Evolutionary conservation across 2,888 invertebrate species (phyloP), one percentile per base, ranked within the genome.

Genomic region (Catocala nupta): DNA sequence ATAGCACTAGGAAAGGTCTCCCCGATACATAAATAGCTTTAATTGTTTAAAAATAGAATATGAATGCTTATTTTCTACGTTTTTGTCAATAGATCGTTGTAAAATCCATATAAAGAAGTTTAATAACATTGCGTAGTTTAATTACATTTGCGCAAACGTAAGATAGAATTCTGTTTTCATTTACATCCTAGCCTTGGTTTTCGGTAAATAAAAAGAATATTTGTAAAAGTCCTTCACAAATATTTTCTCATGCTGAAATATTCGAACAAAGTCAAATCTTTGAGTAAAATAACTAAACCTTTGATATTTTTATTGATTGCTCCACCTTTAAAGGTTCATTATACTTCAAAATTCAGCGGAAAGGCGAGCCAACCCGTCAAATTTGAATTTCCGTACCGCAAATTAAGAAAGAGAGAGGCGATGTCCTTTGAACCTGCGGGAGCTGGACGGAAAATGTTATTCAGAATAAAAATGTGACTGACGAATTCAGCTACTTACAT

Each of bases 401-500:
- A 86, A 83, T 85, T 83, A 73, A 50, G 80, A 85, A 59, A 63
- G 81, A 82, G 87, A 87, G 55, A 62, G 75, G 68, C 76, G 52
- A 70, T 68, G n/a, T 55, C 54, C 36, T 59, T 60, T 36, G 39
- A 12, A 63, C 12, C 44, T 51, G 80, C 25, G 55, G 10, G 74
- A 84, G 67, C 63, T 85, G 71, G 88, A 90, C 36, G 64, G 62
- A 81, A 80, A 85, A 84, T 85, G 81, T 85, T 84, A 81, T 84
- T 83, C 78, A 63, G 81, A 88, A 87, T 83, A 89, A 84, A 90
- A 92, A 91, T 90, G 90, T 87, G 88, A 92, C 92, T 89, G 87
- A 84, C 84, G 85, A 91, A 88, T 88, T 88, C 84, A 83, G 93
- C 92, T 90, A 91, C 94, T 93, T 94, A 94, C 94, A 94, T 94